Conservation (phyloP, 2,888 invertebrate species). For the Eupsilia transversa region DNA sequence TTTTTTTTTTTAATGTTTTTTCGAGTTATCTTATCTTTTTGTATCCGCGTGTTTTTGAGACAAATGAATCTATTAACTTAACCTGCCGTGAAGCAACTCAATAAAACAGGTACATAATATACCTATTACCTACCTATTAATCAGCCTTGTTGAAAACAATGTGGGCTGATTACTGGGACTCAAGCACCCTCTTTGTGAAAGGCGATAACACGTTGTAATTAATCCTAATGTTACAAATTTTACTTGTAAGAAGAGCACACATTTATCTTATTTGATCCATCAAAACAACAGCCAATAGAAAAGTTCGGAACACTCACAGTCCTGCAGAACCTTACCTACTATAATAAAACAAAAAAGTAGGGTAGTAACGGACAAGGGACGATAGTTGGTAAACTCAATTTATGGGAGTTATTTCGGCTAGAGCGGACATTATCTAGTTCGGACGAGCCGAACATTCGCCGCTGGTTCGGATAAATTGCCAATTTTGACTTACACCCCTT, state of each 20-base stretch:
- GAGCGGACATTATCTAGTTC: constrained; percentile 81
- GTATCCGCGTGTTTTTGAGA: no score
- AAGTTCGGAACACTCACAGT: constrained; percentile 47
- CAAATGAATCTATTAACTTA: neutral
- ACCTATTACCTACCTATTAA: neutral
- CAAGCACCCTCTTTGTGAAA: no score
- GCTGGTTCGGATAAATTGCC: constrained; percentile 81
- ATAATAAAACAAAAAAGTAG: constrained; percentile 66
- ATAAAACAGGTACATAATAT: neutral
- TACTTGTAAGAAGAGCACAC: constrained; percentile 14
- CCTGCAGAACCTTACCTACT: constrained; percentile 50
- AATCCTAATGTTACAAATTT: neutral
- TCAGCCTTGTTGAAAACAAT: neutral
- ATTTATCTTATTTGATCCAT: constrained; percentile 36
- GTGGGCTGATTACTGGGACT: no score
- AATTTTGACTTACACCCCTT: constrained; percentile 83
- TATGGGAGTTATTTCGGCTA: constrained; percentile 81
- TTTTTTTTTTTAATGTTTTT: no score
- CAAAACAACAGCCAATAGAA: constrained; percentile 48
- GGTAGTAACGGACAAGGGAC: constrained; percentile 66
- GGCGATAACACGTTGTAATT: neutral
- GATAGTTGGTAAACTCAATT: constrained; percentile 82
- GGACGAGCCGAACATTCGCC: constrained; percentile 67
- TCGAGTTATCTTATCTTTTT: no score
- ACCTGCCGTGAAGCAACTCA: neutral